These are phyloP conservation scores for Axinella damicornis DNA, from an alignment of 37 sponge, comb jelly and placozoan species.

Conservation along the genomic window DNA sequence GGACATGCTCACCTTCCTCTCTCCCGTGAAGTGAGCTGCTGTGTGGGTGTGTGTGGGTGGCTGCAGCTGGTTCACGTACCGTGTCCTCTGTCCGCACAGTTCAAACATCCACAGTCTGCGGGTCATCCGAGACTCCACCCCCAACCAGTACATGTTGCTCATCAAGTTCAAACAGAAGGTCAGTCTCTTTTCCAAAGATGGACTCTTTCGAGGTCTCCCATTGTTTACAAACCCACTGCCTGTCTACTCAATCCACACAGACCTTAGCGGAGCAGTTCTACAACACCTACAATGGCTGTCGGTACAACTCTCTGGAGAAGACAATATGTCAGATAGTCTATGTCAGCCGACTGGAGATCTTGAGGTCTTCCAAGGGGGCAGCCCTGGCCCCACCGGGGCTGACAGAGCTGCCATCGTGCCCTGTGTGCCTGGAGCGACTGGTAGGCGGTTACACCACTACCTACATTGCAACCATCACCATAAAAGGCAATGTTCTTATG, in stretches of 20 bases:
- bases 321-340: constrained; percentile 70
- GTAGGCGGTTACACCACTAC: constrained; percentile 43
- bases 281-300: constrained; percentile 53
- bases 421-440: constrained; percentile 94
- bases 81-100: constrained; percentile 28
- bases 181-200: no score
- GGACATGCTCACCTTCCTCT: constrained; percentile 75
- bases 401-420: constrained; percentile 93
- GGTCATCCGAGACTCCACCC: constrained; percentile 89
- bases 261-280: constrained; percentile 67
- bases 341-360: constrained; percentile 63
- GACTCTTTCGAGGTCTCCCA: no score
- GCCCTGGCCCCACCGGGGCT: constrained; percentile 44
- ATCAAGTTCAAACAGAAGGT: constrained; percentile 76
- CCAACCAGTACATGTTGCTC: constrained; percentile 93
- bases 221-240: no score
- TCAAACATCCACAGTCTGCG: constrained; percentile 60
- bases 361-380: constrained; percentile 55
- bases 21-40: constrained; percentile 70
- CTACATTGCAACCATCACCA: neutral
- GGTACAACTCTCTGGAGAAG: constrained; percentile 82
- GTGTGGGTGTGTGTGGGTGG: no score
- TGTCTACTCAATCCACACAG: neutral
- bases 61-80: no score
- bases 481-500: neutral